Evolutionary conservation across 2,888 invertebrate genomes (phyloP).

Genomic region (Prenolepis imparis): DNA sequence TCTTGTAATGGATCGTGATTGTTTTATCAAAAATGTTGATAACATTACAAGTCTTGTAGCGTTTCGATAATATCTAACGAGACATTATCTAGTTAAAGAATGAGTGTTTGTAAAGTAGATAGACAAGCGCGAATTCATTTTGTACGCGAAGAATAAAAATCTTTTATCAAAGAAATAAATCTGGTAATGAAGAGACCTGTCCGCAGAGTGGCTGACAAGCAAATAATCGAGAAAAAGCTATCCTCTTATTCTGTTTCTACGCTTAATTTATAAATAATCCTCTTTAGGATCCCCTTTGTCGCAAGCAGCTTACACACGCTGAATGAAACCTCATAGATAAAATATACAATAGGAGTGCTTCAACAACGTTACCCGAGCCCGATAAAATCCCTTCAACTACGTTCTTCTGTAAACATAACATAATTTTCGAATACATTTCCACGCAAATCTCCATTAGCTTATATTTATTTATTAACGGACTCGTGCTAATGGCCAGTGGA

Average conservation of each 20-base stretch:
- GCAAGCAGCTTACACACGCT: constrained; percentile 22
- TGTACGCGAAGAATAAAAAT: not conserved
- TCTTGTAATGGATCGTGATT: too few species aligned
- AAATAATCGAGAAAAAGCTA: constrained; percentile 34
- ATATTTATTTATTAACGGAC: constrained; percentile 31
- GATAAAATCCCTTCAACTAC: constrained; percentile 27
- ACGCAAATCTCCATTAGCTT: not conserved
- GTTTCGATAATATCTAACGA: not conserved
- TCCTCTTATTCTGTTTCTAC: constrained; percentile 23
- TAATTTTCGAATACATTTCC: constrained; percentile 33
- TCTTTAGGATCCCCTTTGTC: constrained; percentile 22
- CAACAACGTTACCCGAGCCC: constrained; percentile 8
- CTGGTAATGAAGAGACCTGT: not conserved
- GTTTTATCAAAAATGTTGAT: not conserved
- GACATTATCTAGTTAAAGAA: not conserved
- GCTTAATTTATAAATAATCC: constrained; percentile 49
- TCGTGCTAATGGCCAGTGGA: constrained; percentile 7
- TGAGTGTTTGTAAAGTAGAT: not conserved
- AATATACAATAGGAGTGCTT: constrained; percentile 14
- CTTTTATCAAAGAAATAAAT: constrained; percentile 2
- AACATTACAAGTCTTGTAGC: not conserved
- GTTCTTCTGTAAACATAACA: not conserved
- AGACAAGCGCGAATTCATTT: not conserved
- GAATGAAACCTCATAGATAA: constrained; percentile 10
- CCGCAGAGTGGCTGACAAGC: constrained; percentile 8